phyloP scores from a whole-genome alignment of 2,888 invertebrate species.

The Cyclophora albipunctata region DNA sequence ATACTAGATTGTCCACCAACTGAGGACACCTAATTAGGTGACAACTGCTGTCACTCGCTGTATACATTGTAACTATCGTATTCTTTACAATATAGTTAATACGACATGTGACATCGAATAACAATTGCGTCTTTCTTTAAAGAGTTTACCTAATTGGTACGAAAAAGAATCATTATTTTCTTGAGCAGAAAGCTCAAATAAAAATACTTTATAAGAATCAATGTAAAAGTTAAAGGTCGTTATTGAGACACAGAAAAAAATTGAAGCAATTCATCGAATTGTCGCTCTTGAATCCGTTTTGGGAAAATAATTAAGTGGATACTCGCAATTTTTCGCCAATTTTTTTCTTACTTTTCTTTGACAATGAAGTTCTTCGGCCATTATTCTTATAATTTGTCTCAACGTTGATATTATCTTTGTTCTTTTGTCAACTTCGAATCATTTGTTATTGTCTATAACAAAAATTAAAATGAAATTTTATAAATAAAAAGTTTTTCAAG shows the following conservation, averaged over 20 bases:
- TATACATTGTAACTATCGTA: too few relatives aligned
- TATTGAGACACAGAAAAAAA: slow-evolving; percentile 3
- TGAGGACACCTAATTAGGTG: too few relatives aligned
- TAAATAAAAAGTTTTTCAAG: too few relatives aligned
- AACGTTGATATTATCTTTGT: background rate
- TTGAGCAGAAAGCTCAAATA: background rate
- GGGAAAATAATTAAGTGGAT: slow-evolving; percentile 8
- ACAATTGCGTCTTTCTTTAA: too few relatives aligned
- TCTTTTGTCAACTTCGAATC: slow-evolving; percentile 5
- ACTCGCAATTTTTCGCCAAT: background rate
- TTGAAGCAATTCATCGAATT: slow-evolving; percentile 8
- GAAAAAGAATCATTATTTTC: too few relatives aligned
- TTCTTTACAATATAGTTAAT: too few relatives aligned
- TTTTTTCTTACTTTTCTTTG: slow-evolving; percentile 1
- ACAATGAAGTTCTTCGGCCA: slow-evolving; percentile 4
- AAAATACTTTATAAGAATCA: background rate
- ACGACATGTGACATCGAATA: too few relatives aligned
- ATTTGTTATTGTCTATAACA: background rate
- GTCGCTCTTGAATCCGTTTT: slow-evolving; percentile 6
- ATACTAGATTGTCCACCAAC: too few relatives aligned
- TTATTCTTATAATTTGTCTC: slow-evolving; percentile 4
- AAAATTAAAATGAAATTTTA: background rate
- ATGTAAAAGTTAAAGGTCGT: background rate
- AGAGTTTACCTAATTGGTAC: too few relatives aligned
- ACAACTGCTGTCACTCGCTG: too few relatives aligned